These are phyloP conservation scores for Agrilus mali DNA, from an alignment of 2,888 invertebrate genomes.

Conservation along the genomic window DNA sequence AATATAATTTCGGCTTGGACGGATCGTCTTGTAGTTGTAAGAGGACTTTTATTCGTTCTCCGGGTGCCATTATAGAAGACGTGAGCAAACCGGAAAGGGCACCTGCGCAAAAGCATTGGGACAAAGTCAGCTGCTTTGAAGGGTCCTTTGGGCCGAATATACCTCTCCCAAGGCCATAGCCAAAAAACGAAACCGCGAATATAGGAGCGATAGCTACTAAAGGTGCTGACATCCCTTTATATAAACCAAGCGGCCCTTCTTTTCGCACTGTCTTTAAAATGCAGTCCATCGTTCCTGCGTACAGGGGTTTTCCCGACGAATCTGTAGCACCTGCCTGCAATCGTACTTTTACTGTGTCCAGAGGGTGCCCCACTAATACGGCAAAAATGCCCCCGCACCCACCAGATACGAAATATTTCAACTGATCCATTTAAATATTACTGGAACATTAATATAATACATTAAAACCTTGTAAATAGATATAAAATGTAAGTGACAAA, in stretches of 20 bases:
- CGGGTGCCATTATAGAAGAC: constrained; percentile 88
- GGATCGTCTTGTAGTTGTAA: constrained; percentile 67
- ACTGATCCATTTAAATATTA: background rate
- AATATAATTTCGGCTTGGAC: constrained; percentile 52
- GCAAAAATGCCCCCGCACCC: constrained; percentile 95
- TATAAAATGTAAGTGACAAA: too few species aligned
- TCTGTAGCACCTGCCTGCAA: constrained; percentile 77
- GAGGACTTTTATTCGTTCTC: constrained; percentile 90
- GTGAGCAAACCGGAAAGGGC: constrained; percentile 89
- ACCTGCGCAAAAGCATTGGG: constrained; percentile 78
- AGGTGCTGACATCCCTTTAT: constrained; percentile 53
- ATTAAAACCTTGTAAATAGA: too few species aligned
- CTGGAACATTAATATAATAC: too few species aligned
- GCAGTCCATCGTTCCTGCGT: constrained; percentile 79
- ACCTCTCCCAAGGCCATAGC: constrained; percentile 82
- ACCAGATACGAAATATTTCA: constrained; percentile 77
- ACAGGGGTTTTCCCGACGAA: constrained; percentile 57
- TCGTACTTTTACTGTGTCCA: constrained; percentile 82
- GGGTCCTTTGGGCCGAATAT: constrained; percentile 40
- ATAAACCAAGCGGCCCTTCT: constrained; percentile 13
- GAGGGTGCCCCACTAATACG: constrained; percentile 89
- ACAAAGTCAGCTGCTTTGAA: constrained; percentile 40
- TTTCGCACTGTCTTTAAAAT: constrained; percentile 55
- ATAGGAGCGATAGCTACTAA: constrained; percentile 87
- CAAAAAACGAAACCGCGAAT: constrained; percentile 89